Percentiles rank a stretch among this genome's conserved stretches.
These are phyloP conservation scores for Planococcus citri DNA, from an alignment of 1,140 invertebrate species.

Conservation along the genomic window DNA sequence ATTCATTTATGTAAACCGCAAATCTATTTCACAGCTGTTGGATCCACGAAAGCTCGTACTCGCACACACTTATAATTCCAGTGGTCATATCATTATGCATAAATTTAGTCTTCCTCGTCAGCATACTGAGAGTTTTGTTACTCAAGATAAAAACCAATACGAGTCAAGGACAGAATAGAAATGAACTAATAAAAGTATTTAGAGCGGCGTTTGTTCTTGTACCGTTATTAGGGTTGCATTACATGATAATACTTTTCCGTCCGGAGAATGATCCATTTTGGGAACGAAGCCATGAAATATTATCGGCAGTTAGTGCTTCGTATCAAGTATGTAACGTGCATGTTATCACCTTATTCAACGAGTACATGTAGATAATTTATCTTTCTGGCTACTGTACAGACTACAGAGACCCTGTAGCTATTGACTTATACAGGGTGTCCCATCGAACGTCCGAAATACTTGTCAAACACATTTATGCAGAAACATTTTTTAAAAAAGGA, in stretches of 20 bases:
- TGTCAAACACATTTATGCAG: too few relatives aligned
- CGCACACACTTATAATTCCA: constrained; percentile 59
- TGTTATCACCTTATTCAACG: constrained; percentile 4
- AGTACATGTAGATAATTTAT: too few relatives aligned
- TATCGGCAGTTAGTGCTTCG: constrained; percentile 71
- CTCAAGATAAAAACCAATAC: constrained; percentile 63
- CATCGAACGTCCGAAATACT: too few relatives aligned
- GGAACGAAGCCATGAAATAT: constrained; percentile 66
- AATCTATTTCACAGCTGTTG: constrained; percentile 60
- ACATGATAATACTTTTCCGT: constrained; percentile 77
- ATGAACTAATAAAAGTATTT: constrained; percentile 59
- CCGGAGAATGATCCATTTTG: constrained; percentile 54
- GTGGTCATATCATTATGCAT: constrained; percentile 66
- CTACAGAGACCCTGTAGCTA: too few relatives aligned
- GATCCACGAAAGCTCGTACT: constrained; percentile 58
- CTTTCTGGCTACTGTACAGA: too few relatives aligned
- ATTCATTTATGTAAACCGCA: background rate
- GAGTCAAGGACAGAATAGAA: constrained; percentile 46
- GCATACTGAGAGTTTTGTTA: constrained; percentile 84
- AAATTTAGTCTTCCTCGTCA: constrained; percentile 81
- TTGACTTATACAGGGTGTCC: too few relatives aligned
- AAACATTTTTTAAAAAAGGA: too few relatives aligned
- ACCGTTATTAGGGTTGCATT: constrained; percentile 68
- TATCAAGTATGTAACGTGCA: constrained; percentile 55
- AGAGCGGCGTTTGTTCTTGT: constrained; percentile 79